Base-by-base conservation (phyloP, 2,888 invertebrate genomes). In the Watsonalla cultraria region DNA sequence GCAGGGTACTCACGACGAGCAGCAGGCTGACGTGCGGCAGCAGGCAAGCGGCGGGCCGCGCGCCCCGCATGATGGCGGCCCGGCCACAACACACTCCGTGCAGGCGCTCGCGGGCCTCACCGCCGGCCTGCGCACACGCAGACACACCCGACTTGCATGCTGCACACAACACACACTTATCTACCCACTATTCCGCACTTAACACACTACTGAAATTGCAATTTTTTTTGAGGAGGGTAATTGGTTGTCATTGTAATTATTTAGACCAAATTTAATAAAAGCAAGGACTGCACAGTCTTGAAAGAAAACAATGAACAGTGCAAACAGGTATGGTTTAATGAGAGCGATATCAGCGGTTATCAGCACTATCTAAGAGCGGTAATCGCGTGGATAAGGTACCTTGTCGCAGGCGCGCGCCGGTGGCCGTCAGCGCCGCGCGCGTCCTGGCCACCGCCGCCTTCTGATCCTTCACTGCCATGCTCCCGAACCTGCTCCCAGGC, bases 1-100 rank as follows among this genome's bases (percentile, higher is more conserved):
- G n/a, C n/a, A n/a, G n/a, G n/a, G 11, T 6, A 66, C 78, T 77
- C 58, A 88, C 88, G 70, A 78, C 78, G 24, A 88, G 78, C 61
- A 86, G 57, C 55, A 88, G 61, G 63, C 76, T 84, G 65, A 81
- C 67, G 63, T 88, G 86, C 57, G 78, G 62, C 58, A 88, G 72
- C 57, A 80, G 66, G 51, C 72, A 65, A n/a, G 70, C 66, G 64
- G 72, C 73, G 47, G 58, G 11, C 37, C 63, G 59, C 78, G 72
- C 64, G 54, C 57, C 58, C 73, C 58, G 49, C 72, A 56, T 62
- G 64, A 58, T 74, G 68, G 70, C 48, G 37, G 37, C 37, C 35
- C 52, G 42, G 47, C 24, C 47, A 11, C 46, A 39, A 55, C 42
- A 49, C 34, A 52, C 45, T 46, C 13, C 46, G 7, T 42, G 7